These are phyloP conservation scores for Castor canadensis DNA, from an alignment of 2,113 vertebrate species.

Conservation along the genomic window DNA sequence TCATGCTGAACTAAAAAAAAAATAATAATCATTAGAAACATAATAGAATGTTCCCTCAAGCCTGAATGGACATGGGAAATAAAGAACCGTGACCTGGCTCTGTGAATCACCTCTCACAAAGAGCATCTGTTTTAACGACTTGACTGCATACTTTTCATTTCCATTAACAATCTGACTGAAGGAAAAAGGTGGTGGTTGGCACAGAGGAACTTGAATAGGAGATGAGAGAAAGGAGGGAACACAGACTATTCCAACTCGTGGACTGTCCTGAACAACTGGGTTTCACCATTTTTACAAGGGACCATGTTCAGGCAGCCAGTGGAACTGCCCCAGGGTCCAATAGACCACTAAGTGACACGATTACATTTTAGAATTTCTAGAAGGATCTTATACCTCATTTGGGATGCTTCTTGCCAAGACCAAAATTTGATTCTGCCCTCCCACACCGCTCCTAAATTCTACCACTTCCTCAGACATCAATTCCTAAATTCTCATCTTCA, in stretches of 20 bases:
- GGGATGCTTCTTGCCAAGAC: background rate
- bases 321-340: background rate
- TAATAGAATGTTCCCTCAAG: background rate
- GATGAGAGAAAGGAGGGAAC: background rate
- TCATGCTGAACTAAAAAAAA: background rate
- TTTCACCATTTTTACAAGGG: background rate
- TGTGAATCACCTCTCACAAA: background rate
- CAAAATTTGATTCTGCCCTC: background rate
- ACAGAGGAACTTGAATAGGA: background rate
- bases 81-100: background rate
- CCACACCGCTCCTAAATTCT: background rate
- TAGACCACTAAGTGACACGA: no score
- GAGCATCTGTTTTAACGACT: background rate
- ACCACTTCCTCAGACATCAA: background rate
- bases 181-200: background rate
- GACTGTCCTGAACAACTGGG: background rate
- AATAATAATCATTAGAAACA: background rate
- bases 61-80: background rate
- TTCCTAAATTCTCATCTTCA: conserved; percentile 10
- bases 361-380: conserved; percentile 16
- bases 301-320: background rate
- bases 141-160: background rate
- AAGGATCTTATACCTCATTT: background rate
- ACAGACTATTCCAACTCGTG: background rate
- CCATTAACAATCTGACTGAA: conserved; percentile 24